Percentiles rank a stretch among this genome's conserved stretches.
phyloP scores from a whole-genome alignment of 2,888 invertebrate genomes.

The Calephelis perditalis region DNA sequence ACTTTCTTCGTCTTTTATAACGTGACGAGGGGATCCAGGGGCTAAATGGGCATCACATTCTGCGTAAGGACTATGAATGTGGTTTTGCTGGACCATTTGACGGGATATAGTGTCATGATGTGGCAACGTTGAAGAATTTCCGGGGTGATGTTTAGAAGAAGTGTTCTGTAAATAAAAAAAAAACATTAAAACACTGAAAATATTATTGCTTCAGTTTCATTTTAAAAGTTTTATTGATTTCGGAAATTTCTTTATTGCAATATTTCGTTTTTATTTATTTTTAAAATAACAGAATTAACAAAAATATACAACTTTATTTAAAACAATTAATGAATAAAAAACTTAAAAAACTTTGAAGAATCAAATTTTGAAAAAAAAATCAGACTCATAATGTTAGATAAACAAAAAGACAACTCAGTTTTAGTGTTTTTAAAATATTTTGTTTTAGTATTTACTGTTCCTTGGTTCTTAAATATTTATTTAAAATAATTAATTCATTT shows the following conservation, averaged over 20 bases:
- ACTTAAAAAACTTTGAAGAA: too few species aligned
- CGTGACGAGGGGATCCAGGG: conserved; percentile 68
- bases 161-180: conserved; percentile 81
- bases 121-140: conserved; percentile 81
- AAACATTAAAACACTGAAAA: background rate
- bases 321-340: too few species aligned
- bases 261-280: too few species aligned
- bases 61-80: conserved; percentile 75
- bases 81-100: conserved; percentile 65
- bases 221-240: too few species aligned
- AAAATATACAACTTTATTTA: too few species aligned
- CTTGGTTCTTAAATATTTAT: too few species aligned
- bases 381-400: background rate
- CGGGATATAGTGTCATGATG: conserved; percentile 79
- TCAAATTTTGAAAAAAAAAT: background rate
- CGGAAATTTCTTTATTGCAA: too few species aligned
- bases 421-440: background rate
- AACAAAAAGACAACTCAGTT: conserved; percentile 10
- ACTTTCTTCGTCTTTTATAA: conserved; percentile 61
- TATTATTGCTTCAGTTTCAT: too few species aligned
- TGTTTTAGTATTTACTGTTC: too few species aligned
- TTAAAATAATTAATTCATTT: too few species aligned
- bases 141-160: conserved; percentile 89
- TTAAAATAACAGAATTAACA: too few species aligned
- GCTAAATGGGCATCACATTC: conserved; percentile 69